Percentiles rank a stretch among this genome's conserved stretches.
Conservation (phyloP, 2,888 invertebrate genomes). For the Hypena proboscidalis region DNA sequence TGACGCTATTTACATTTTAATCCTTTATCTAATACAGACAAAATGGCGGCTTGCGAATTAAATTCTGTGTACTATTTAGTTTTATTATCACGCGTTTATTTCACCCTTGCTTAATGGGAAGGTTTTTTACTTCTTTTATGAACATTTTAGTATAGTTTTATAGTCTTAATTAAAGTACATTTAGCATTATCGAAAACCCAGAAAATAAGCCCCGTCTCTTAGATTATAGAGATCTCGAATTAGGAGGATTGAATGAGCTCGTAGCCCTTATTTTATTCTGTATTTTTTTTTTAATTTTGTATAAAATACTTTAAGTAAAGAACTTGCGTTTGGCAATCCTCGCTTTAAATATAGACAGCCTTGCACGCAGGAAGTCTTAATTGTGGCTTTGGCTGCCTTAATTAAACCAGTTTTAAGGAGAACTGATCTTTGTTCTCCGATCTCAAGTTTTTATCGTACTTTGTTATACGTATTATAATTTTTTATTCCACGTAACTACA, state of each 20-base stretch:
- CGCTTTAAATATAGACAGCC: constrained; percentile 26
- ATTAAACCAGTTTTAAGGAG: constrained; percentile 60
- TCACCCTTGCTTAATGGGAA: constrained; percentile 32
- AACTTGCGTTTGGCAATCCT: too few species aligned
- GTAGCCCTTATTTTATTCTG: too few species aligned
- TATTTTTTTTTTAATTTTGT: too few species aligned
- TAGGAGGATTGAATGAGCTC: too few species aligned
- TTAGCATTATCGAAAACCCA: constrained; percentile 7
- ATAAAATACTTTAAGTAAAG: too few species aligned
- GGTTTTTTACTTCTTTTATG: too few species aligned
- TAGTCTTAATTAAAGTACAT: too few species aligned
- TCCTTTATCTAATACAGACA: constrained; percentile 7
- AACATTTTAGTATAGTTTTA: too few species aligned
- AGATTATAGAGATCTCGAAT: too few species aligned
- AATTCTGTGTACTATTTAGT: constrained; percentile 4
- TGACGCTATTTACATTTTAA: constrained; percentile 17
- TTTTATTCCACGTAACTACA: too few species aligned
- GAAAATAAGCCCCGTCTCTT: constrained; percentile 1
- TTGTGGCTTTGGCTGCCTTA: constrained; percentile 55
- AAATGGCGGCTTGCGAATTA: constrained; percentile 14
- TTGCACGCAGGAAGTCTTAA: constrained; percentile 66
- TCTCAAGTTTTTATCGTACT: constrained; percentile 25
- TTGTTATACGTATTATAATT: too few species aligned
- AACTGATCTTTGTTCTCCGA: constrained; percentile 48
- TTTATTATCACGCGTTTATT: constrained; percentile 26